These are phyloP conservation scores for Eupelmus urozonus DNA, from an alignment of 2,888 invertebrate genomes.

Conservation along the genomic window DNA sequence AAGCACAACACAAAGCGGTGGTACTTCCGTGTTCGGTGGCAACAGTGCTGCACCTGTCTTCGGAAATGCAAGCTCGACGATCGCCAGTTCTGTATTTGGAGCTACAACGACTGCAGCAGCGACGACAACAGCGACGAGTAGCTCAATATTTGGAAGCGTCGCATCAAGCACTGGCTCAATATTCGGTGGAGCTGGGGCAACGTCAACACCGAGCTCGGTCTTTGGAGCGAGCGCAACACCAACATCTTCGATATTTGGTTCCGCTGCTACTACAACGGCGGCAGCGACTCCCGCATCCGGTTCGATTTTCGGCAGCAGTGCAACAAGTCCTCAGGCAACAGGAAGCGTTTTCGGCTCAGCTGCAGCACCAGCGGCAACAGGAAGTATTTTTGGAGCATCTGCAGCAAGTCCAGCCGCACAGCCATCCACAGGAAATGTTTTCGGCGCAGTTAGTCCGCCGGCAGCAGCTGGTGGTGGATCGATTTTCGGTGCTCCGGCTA, in stretches of 20 bases:
- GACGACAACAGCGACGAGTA: slow-evolving; percentile 35
- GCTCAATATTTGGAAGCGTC: slow-evolving; percentile 60
- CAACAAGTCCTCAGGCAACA: slow-evolving; percentile 45
- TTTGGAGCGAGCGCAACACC: slow-evolving; percentile 42
- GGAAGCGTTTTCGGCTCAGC: slow-evolving; percentile 41
- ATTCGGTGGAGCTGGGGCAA: slow-evolving; percentile 61
- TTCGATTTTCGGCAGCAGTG: slow-evolving; percentile 59
- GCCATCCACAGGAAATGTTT: slow-evolving; percentile 32
- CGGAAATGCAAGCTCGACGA: background rate
- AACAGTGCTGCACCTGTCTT: slow-evolving; percentile 13
- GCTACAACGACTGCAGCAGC: slow-evolving; percentile 9
- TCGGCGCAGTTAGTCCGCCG: slow-evolving; percentile 19
- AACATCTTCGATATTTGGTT: slow-evolving; percentile 40
- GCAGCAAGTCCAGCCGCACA: slow-evolving; percentile 47
- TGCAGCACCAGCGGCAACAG: slow-evolving; percentile 26
- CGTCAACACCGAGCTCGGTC: slow-evolving; percentile 27
- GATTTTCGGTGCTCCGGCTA: slow-evolving; percentile 52
- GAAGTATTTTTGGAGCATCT: slow-evolving; percentile 34
- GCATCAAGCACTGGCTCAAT: slow-evolving; percentile 57
- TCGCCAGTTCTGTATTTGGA: slow-evolving; percentile 16
- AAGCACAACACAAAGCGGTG: slow-evolving; percentile 6
- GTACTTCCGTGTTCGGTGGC: slow-evolving; percentile 9
- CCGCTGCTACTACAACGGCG: slow-evolving; percentile 33
- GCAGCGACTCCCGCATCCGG: slow-evolving; percentile 7
- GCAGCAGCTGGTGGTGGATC: slow-evolving; percentile 34